Base-by-base conservation (phyloP, 2,797 vertebrate genomes). In the Hemibagrus guttatus region DNA sequence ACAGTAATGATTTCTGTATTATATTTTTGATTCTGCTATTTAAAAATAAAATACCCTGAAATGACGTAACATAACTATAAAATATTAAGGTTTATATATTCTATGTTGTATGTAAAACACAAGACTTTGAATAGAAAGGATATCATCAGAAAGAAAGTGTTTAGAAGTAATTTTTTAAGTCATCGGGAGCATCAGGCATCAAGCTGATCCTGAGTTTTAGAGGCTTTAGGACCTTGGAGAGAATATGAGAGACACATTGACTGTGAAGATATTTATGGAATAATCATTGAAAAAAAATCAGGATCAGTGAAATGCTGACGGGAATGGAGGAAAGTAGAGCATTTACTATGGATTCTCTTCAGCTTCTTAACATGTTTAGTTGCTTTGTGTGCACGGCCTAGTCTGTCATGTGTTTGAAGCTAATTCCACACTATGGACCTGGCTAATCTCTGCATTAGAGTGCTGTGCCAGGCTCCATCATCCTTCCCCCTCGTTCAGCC, bases 381-480 rank as follows among this genome's bases (percentile, higher is more conserved):
- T 89, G 91, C 93, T 93, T 95, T 95, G 92, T 93, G 88, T 89
- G 72, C 42, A 84, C 88, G 91, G 92, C 87, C 92, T 93, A 91
- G 89, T 89, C 39, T 81, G 94, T 94, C 93, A 93, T 94, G 94
- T 93, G 94, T 93, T 94, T 92, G 89, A 86, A 93, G 91, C 91
- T 95, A 92, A 95, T 93, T 83, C 88, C 83, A 88, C 82, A 74
- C 74, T 81, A 28, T 90, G 92, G 91, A 89, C 88, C 87, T 86
- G 88, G 83, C 91, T 94, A 94, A 94, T 94, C 93, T 91, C 91
- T 90, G 84, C 90, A 89, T 92, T 93, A 92, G 91, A 88, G 82
- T 71, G 52, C 89, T 90, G 91, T 88, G 90, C 83, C 84, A 75
- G 66, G 58, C 80, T 79, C 71, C 31, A 58, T 66, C 58, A 59